Evolutionary conservation across 2,888 invertebrate genomes (phyloP), one percentile per base, ranked within the genome.

Genomic region (Himalopsyche anomala): DNA sequence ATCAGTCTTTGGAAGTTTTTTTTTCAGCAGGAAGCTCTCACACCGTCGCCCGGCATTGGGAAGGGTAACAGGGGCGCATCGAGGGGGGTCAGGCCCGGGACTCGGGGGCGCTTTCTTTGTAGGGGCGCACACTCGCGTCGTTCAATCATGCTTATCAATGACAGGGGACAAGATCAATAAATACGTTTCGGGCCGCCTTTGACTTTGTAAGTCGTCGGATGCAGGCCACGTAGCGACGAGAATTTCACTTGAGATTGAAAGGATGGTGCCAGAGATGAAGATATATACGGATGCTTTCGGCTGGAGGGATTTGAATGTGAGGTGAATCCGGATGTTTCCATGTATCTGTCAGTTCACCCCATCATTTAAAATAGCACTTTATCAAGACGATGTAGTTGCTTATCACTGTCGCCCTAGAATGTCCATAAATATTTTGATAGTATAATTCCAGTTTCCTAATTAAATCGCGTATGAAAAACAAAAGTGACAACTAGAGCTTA

Each of bases 101-200:
- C 51, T 51, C 51, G 51, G 62, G 62, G 62, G 62, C 62, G 62
- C 62, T 62, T 62, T 62, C 62, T 62, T 62, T 62, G 62, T 62
- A 62, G 62, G 62, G 62, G 62, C 62, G 62, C 62, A 62, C 62
- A 62, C 62, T 62, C 62, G 62, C 62, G 62, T 62, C 87, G 87
- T 83, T 88, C 87, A 88, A 88, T 88, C 87, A 88, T 88, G 87
- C 87, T 88, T 88, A 88, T 88, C 87, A 88, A 85, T 85, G 87
- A 88, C 87, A 88, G 85, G 87, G 87, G 87, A 88, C 85, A 84
- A 86, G 86, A 88, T 88, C 87, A 88, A 88, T 88, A 88, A 87
- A 86, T 86, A 88, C 86, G 85, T 87, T 81, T 84, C 19, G 38
- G 80, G 80, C 38, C 40, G 40, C 36, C 40, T 28, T 83, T 19